phyloP scores from a whole-genome alignment of 2,797 vertebrate genomes.

The Cossypha niveicapilla region DNA sequence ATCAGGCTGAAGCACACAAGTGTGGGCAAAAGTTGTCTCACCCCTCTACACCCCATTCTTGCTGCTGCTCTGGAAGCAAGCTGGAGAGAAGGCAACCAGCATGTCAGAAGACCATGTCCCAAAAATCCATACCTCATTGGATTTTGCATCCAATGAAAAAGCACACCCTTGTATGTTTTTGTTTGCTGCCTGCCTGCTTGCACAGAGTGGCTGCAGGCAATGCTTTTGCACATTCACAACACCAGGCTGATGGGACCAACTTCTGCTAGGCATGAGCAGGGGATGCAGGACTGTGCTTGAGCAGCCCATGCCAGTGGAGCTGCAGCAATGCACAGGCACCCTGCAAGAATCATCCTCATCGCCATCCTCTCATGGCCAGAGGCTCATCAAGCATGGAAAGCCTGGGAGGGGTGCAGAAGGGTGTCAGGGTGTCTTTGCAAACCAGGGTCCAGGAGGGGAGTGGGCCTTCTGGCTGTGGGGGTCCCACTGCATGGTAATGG shows the following conservation, averaged over 20 bases:
- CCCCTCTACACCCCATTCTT: background rate
- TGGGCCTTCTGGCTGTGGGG: background rate
- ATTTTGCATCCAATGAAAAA: background rate
- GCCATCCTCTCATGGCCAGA: background rate
- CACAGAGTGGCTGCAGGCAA: fast-evolving
- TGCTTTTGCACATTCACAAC: background rate
- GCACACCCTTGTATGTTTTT: background rate
- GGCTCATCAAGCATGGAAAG: background rate
- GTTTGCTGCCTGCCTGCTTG: background rate
- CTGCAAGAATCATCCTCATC: background rate
- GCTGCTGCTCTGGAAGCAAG: background rate
- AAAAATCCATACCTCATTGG: background rate
- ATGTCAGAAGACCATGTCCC: background rate
- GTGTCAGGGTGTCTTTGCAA: background rate
- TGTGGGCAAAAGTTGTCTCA: background rate
- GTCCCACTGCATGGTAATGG: background rate
- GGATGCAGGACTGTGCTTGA: background rate
- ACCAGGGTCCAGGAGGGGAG: background rate
- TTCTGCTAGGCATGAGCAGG: background rate
- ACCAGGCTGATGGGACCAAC: background rate
- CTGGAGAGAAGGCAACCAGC: background rate
- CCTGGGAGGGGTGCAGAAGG: background rate
- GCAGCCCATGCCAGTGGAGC: background rate
- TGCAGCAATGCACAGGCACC: background rate
- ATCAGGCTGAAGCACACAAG: background rate